Evolutionary conservation across 2,113 vertebrate species (phyloP).

Genomic region (Nerophis lumbriciformis): DNA sequence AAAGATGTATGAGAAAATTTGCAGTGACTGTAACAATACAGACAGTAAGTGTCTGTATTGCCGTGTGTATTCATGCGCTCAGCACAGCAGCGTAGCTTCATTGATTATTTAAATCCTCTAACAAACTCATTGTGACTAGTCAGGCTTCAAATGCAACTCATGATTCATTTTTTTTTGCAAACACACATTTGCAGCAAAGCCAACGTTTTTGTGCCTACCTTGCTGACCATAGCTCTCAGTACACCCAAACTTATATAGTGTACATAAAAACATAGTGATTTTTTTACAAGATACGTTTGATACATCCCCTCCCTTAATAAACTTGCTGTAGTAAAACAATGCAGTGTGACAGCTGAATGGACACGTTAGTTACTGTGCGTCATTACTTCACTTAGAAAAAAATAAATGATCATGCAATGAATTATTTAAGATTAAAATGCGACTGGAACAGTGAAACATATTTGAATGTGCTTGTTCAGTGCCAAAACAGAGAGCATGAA

Average conservation of each 20-base stretch:
- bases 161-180: neutral
- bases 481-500: no score
- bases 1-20: conserved; percentile 1
- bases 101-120: conserved; percentile 2
- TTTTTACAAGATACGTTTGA: no score
- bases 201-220: neutral
- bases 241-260: no score
- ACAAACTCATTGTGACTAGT: conserved; percentile 1
- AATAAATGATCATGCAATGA: no score
- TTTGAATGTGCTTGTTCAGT: no score
- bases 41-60: no score
- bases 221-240: neutral
- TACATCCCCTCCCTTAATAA: no score
- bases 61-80: neutral
- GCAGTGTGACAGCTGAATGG: neutral
- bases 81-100: neutral
- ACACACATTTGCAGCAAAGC: neutral
- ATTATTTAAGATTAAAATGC: no score
- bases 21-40: no score
- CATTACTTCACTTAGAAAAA: neutral
- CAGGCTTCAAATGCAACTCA: neutral
- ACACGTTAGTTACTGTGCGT: neutral
- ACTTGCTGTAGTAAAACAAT: neutral
- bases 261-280: no score
- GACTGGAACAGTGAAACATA: no score